Conservation (phyloP, 2,113 vertebrate species). For the Leucopsar rothschildi region DNA sequence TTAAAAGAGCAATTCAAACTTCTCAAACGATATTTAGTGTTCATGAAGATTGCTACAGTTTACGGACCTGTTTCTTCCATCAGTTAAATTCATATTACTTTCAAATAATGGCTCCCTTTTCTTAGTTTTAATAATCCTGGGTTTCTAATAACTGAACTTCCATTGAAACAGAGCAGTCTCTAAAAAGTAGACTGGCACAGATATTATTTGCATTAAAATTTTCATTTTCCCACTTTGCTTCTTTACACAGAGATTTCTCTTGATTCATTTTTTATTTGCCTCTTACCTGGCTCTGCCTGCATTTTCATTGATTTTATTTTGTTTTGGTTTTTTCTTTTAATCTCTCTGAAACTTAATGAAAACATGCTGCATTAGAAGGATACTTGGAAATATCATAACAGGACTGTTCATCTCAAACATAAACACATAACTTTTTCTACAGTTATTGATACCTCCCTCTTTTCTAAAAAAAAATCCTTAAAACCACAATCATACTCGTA, state of each 20-base stretch:
- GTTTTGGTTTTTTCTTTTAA: not conserved
- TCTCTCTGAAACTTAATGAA: not conserved
- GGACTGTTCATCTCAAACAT: not conserved
- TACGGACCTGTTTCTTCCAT: slow-evolving; percentile 24
- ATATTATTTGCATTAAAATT: slow-evolving; percentile 10
- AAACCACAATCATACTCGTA: not conserved
- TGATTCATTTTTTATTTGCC: not conserved
- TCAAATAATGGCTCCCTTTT: slow-evolving; percentile 23
- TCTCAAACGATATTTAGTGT: not conserved
- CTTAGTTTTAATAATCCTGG: not conserved
- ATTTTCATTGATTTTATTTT: not conserved
- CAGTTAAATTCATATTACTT: slow-evolving; percentile 3
- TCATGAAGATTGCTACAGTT: not conserved
- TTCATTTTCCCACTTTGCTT: not conserved
- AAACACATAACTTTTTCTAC: not conserved
- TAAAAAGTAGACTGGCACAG: not conserved
- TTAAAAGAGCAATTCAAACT: not conserved
- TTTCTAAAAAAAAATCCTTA: not conserved
- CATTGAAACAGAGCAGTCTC: not conserved
- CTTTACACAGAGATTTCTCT: not conserved
- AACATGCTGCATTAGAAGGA: not conserved
- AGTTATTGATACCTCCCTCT: not conserved
- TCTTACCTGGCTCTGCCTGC: not conserved
- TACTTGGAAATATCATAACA: not conserved
- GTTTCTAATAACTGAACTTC: not conserved